phyloP scores from a whole-genome alignment of 2,113 vertebrate genomes.

The Ellobius talpinus region DNA sequence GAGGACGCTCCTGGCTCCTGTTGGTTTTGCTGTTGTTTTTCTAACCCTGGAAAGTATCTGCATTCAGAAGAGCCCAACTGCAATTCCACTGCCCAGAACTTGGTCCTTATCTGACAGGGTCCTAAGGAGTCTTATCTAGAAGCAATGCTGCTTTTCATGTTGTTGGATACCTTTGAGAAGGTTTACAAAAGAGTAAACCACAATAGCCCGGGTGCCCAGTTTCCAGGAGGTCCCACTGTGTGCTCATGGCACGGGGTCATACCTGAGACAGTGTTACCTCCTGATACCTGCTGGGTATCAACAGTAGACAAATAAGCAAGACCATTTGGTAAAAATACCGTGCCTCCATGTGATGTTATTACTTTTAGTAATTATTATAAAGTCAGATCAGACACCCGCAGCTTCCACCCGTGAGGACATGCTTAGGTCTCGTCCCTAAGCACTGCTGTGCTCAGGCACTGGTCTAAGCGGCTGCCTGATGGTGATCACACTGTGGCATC shows the following conservation, averaged over 20 bases:
- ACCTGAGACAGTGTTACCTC: background rate
- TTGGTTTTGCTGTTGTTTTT: background rate
- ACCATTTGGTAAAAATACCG: background rate
- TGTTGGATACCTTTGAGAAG: slow-evolving; percentile 63
- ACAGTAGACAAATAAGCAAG: background rate
- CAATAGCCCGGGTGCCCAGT: slow-evolving; percentile 10
- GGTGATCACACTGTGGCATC: background rate
- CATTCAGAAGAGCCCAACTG: slow-evolving; percentile 36
- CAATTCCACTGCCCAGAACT: slow-evolving; percentile 27
- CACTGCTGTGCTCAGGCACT: background rate
- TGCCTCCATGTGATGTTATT: background rate
- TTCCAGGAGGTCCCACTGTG: background rate
- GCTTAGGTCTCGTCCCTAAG: background rate
- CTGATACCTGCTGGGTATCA: background rate
- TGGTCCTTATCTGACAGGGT: slow-evolving; percentile 38
- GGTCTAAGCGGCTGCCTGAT: background rate
- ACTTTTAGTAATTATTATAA: background rate
- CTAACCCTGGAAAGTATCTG: background rate
- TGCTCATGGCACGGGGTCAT: background rate
- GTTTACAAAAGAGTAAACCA: slow-evolving; percentile 48
- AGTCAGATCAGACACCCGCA: background rate
- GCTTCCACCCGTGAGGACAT: background rate
- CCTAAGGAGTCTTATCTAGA: slow-evolving; percentile 40
- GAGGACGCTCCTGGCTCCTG: background rate
- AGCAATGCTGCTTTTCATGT: slow-evolving; percentile 42